These are phyloP conservation scores for Phortica okadai DNA, from an alignment of 2,888 invertebrate genomes.

Conservation along the genomic window DNA sequence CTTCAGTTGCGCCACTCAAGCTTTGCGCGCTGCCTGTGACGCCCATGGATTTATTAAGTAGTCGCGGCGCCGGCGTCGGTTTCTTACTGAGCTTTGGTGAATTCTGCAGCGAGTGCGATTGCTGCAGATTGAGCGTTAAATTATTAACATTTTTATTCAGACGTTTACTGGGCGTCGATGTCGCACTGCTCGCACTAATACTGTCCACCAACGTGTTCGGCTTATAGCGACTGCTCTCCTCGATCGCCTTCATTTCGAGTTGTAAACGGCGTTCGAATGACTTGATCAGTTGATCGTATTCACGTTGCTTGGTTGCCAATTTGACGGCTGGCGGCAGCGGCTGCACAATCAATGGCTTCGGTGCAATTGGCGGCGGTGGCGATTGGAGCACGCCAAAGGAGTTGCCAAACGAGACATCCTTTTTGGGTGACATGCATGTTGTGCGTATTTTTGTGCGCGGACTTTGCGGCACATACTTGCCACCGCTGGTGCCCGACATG, in stretches of 20 bases:
- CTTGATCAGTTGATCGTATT: conserved; percentile 77
- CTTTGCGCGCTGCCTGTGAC: conserved; percentile 34
- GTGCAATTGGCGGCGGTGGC: conserved; percentile 50
- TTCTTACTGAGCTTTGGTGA: conserved; percentile 70
- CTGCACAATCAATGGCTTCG: conserved; percentile 42
- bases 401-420: conserved; percentile 71
- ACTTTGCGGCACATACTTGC: conserved; percentile 75
- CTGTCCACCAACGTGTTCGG: conserved; percentile 32
- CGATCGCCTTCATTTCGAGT: conserved; percentile 77
- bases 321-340: conserved; percentile 55
- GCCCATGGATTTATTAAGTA: conserved; percentile 36
- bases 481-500: conserved; percentile 24
- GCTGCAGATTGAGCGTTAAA: conserved; percentile 70
- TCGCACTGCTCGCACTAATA: conserved; percentile 32
- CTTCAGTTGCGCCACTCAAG: not conserved
- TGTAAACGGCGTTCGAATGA: conserved; percentile 79
- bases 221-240: conserved; percentile 64
- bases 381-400: conserved; percentile 50
- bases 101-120: conserved; percentile 45
- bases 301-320: conserved; percentile 58
- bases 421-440: conserved; percentile 78
- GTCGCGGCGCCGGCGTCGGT: conserved; percentile 69
- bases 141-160: conserved; percentile 74
- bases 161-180: conserved; percentile 58
- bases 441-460: conserved; percentile 78